These are phyloP conservation scores for cattle (Bos taurus) DNA, from an alignment of 2,113 vertebrate genomes.

Conservation along the genomic window ARS-UCD2.0 NC_037343.1:40934001-40934500, in stretches of 20 bases:
- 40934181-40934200: neutral
- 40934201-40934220: neutral
- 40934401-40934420: neutral
- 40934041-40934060: neutral
- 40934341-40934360: neutral
- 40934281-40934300: neutral
- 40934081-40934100: neutral
- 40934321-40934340: neutral
- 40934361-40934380: neutral
- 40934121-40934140: neutral
- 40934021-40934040: neutral
- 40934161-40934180: neutral
- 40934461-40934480: neutral
- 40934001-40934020: neutral
- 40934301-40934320: neutral
- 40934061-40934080: neutral
- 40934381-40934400: neutral
- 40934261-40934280: neutral
- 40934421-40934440: neutral
- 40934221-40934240: neutral
- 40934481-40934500: neutral
- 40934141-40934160: neutral
- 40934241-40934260: neutral
- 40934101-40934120: neutral
- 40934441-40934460: neutral